Evolutionary conservation across 2,113 vertebrate species (phyloP), one percentile per base, ranked within the genome.

Genomic region (Tinamus guttatus): DNA sequence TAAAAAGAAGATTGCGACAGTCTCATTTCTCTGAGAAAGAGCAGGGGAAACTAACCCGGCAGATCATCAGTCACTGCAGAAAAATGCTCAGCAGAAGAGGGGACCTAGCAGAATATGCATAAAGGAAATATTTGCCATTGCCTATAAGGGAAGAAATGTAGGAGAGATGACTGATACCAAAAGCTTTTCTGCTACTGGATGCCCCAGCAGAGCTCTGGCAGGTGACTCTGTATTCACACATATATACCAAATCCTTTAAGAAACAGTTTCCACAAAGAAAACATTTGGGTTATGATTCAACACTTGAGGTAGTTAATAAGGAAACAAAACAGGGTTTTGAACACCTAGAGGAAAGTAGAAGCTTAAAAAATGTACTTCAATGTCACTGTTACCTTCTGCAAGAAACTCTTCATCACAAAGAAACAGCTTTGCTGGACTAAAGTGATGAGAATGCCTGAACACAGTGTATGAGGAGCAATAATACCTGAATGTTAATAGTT

Each of bases 361-460:
- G 22, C n/a, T 89, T 84, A 6, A 25, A 24, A 36, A 54, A 64
- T 12, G 7, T 8, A 6, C 47, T 87, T 51, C 49, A 28, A 38
- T 69, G 40, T 24, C 0, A 34, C 13, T 34, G 52, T 5, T 58
- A 12, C 0, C 41, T 62, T 86, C 56, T 77, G 4, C 0, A 5
- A 60, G 43, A 54, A 41, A 14, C 24, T 59, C 20, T 54, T 64
- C 6, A 17, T 32, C 16, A 4, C 4, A 13, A 41, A 27, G 71
- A 28, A 16, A 5, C 13, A 63, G 34, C 22, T 15, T 63, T 63
- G 22, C 13, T 63, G 43, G 49, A n/a, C 18, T 56, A 30, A 25
- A 38, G 64, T 32, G 34, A 81, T 38, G 38, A 81, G 58, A 86
- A 76, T 6, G 5, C 22, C 54, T 32, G 28, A 32, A 32, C 54